phyloP scores from a whole-genome alignment of 2,113 vertebrate species.

The Raja brachyura region DNA sequence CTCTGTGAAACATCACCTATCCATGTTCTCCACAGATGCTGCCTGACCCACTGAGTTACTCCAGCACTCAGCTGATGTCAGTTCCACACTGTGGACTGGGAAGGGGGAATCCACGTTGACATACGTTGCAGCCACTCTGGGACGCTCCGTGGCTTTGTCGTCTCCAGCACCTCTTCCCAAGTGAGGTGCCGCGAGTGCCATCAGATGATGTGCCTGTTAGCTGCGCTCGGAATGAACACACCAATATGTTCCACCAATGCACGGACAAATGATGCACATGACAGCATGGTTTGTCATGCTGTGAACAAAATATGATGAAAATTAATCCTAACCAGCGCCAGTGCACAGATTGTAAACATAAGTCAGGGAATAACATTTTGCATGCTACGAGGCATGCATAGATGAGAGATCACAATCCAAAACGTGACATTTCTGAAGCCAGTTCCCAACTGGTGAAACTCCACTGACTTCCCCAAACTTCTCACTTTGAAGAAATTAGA shows the following conservation, averaged over 20 bases:
- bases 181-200: background rate
- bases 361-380: background rate
- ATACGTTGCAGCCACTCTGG: background rate
- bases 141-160: background rate
- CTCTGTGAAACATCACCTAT: too few relatives aligned
- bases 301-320: background rate
- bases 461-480: background rate
- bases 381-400: background rate
- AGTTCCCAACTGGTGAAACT: too few relatives aligned
- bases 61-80: background rate
- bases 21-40: too few relatives aligned
- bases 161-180: background rate
- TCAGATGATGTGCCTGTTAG: background rate
- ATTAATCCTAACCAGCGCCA: slow-evolving; percentile 22
- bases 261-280: background rate
- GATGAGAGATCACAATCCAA: background rate
- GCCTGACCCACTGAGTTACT: too few relatives aligned
- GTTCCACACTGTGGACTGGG: background rate
- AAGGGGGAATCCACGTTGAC: background rate
- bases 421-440: background rate
- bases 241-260: background rate
- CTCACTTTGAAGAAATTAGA: background rate
- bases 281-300: background rate
- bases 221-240: background rate
- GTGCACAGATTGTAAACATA: background rate